Evolutionary conservation across 1,140 invertebrate genomes (phyloP).

Genomic region (Psilanteris sp.): DNA sequence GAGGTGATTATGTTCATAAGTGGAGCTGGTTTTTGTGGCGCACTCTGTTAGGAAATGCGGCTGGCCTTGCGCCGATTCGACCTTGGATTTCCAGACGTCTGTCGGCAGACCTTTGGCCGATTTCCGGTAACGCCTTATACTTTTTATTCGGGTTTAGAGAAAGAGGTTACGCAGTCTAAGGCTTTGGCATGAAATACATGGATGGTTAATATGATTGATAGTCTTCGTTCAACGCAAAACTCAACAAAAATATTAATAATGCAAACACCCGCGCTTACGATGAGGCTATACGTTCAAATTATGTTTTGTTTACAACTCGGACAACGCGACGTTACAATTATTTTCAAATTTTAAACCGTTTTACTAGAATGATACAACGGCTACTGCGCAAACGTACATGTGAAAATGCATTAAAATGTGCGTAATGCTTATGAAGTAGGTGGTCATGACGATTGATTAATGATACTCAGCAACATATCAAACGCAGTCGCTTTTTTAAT

Average conservation of each 20-base stretch:
- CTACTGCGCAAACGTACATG: no score
- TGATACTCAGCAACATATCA: not conserved
- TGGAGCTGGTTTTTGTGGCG: conserved; percentile 13
- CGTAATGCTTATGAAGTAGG: not conserved
- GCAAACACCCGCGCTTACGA: no score
- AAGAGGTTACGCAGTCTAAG: conserved; percentile 15
- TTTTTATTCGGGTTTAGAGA: conserved; percentile 26
- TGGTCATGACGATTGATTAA: conserved; percentile 1
- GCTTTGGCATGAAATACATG: no score
- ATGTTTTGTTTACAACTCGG: no score
- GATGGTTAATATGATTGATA: no score
- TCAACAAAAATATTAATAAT: no score
- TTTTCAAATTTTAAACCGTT: no score
- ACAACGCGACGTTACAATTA: no score
- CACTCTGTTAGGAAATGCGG: conserved; percentile 32
- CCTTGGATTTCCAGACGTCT: conserved; percentile 42
- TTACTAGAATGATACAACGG: no score
- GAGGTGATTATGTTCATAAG: not conserved
- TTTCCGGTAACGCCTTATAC: conserved; percentile 55
- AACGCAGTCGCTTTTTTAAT: conserved; percentile 21
- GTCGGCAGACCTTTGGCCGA: conserved; percentile 40
- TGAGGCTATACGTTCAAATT: no score
- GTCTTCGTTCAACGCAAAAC: no score
- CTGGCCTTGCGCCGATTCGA: conserved; percentile 20
- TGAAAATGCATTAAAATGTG: no score